Evolutionary conservation across 64 coral and sea anemone genomes (phyloP).

Genomic region (Hydrozoanthus tunicans): DNA sequence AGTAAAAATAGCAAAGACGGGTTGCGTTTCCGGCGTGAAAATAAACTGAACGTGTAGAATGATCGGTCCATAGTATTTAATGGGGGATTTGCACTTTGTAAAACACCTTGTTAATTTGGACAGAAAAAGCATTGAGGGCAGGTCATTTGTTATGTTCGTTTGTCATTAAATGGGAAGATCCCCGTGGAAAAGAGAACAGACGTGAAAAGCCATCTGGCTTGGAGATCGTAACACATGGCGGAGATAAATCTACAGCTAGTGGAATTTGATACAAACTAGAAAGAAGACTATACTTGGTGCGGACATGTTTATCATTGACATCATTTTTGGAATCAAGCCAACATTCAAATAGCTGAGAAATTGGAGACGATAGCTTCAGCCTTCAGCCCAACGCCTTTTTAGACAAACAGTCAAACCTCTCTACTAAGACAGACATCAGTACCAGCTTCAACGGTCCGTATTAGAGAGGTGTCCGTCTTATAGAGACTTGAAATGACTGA

Average conservation of each 20-base stretch:
- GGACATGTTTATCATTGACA: constrained; percentile 3
- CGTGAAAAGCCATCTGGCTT: not conserved
- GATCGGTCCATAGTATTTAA: constrained; percentile 6
- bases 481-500: too few species aligned
- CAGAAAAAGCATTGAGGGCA: not conserved
- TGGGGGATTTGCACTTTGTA: constrained; percentile 45
- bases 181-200: not conserved
- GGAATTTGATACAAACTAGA: constrained; percentile 9
- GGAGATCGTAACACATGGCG: not conserved
- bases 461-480: too few species aligned
- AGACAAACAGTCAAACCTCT: not conserved
- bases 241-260: not conserved
- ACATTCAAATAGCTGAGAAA: not conserved
- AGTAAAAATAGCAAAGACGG: constrained; percentile 21
- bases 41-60: constrained; percentile 3
- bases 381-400: not conserved
- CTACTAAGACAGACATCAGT: too few species aligned
- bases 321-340: constrained; percentile 30
- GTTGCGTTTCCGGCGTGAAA: not conserved
- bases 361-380: not conserved
- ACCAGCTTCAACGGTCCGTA: too few species aligned
- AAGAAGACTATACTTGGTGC: not conserved
- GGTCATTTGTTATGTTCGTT: not conserved
- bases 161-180: not conserved
- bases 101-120: constrained; percentile 27